Evolutionary conservation across 1,140 invertebrate genomes (phyloP).

Genomic region (Panonychus citri): DNA sequence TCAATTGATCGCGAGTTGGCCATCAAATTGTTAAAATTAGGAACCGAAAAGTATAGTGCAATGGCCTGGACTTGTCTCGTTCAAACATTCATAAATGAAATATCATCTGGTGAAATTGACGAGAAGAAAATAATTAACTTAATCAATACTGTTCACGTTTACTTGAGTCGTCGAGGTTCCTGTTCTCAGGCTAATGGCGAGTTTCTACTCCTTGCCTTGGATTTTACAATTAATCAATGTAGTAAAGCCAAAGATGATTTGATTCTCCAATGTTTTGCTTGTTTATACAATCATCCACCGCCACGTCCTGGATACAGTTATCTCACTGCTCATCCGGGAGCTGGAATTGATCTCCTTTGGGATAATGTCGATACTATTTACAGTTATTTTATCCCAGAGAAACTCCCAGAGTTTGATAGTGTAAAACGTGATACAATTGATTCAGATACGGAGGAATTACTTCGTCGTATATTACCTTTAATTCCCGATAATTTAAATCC

Average conservation of each 20-base stretch:
- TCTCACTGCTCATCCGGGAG: not conserved
- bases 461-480: slow-evolving; percentile 44
- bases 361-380: slow-evolving; percentile 47
- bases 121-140: slow-evolving; percentile 2
- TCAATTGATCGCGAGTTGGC: not conserved
- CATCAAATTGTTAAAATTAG: slow-evolving; percentile 3
- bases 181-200: slow-evolving; percentile 9
- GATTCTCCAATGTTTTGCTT: slow-evolving; percentile 3
- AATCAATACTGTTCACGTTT: slow-evolving; percentile 1
- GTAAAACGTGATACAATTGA: slow-evolving; percentile 8
- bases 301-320: not conserved
- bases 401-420: slow-evolving; percentile 59
- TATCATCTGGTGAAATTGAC: not conserved
- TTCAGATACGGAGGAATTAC: slow-evolving; percentile 34
- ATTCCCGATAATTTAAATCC: slow-evolving; percentile 32
- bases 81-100: not conserved
- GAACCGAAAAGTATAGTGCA: not conserved
- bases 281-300: slow-evolving; percentile 9
- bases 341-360: slow-evolving; percentile 37
- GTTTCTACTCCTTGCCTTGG: slow-evolving; percentile 1
- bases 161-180: slow-evolving; percentile 1
- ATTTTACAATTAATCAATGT: slow-evolving; percentile 1
- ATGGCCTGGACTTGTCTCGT: slow-evolving; percentile 7
- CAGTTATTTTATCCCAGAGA: slow-evolving; percentile 53
- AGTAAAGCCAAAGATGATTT: slow-evolving; percentile 2